Conservation (phyloP, 2,888 invertebrate genomes). For the Xylota segnis region DNA sequence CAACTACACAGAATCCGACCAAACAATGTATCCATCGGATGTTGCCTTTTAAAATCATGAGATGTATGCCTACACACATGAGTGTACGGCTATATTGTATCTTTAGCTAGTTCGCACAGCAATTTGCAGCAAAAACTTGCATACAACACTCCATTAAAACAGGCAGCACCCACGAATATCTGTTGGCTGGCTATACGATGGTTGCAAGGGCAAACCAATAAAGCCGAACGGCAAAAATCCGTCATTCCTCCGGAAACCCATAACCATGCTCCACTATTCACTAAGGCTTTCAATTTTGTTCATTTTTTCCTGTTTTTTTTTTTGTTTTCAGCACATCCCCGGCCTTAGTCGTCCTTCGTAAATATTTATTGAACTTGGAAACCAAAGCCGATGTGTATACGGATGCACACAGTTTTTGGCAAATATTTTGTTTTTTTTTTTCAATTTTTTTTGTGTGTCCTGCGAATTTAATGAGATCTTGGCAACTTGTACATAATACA, state of each 20-base stretch:
- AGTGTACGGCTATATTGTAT: neutral
- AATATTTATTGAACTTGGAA: slow-evolving; percentile 52
- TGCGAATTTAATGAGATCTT: slow-evolving; percentile 49
- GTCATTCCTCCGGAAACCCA: slow-evolving; percentile 2
- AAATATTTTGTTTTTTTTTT: slow-evolving; percentile 38
- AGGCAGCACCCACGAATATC: neutral
- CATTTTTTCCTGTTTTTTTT: neutral
- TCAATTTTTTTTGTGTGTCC: neutral
- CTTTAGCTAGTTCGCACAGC: neutral
- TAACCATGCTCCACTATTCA: neutral
- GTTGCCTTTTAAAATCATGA: neutral
- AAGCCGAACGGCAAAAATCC: neutral
- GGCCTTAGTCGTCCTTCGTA: slow-evolving; percentile 7
- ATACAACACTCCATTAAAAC: slow-evolving; percentile 14
- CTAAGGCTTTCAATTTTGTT: neutral
- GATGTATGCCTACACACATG: neutral
- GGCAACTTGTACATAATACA: slow-evolving; percentile 19
- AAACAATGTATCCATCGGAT: neutral
- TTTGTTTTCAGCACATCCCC: too few species aligned
- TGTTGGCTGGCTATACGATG: neutral
- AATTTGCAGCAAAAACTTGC: slow-evolving; percentile 21
- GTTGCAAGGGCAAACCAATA: slow-evolving; percentile 12
- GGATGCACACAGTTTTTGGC: neutral
- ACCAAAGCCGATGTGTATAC: neutral
- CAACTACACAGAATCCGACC: neutral